Evolutionary conservation across 1,140 invertebrate genomes (phyloP).

Genomic region (Drosophila simulans): DNA sequence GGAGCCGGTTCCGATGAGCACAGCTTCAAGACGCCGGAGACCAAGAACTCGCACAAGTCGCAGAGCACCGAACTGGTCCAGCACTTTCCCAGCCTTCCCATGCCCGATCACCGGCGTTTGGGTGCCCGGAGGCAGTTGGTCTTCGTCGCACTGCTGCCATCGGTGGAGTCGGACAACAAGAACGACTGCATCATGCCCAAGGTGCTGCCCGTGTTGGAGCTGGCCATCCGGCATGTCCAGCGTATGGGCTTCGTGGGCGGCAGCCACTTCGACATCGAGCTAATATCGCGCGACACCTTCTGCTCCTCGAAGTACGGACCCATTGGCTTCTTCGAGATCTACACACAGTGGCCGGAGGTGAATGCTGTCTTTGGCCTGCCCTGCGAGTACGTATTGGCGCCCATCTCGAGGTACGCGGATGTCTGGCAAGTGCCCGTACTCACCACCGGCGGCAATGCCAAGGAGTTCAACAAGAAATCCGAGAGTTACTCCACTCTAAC

Average conservation of each 20-base stretch:
- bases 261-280: slow-evolving; percentile 88
- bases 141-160: slow-evolving; percentile 69
- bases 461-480: slow-evolving; percentile 86
- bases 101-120: slow-evolving; percentile 14
- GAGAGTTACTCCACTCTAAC: slow-evolving; percentile 90
- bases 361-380: slow-evolving; percentile 96
- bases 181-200: slow-evolving; percentile 86
- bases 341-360: slow-evolving; percentile 85
- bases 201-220: slow-evolving; percentile 90
- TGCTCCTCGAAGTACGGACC: slow-evolving; percentile 92
- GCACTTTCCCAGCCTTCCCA: slow-evolving; percentile 46
- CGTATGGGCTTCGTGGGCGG: slow-evolving; percentile 86
- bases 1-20: slow-evolving; percentile 57
- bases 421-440: slow-evolving; percentile 95
- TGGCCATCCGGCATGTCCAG: slow-evolving; percentile 89
- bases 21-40: slow-evolving; percentile 70
- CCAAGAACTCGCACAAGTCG: slow-evolving; percentile 66
- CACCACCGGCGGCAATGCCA: slow-evolving; percentile 93
- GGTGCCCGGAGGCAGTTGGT: slow-evolving; percentile 57
- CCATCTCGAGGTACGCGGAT: slow-evolving; percentile 93
- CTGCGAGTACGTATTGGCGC: slow-evolving; percentile 96
- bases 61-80: slow-evolving; percentile 66
- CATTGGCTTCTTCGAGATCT: slow-evolving; percentile 92
- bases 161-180: slow-evolving; percentile 72
- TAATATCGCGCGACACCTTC: slow-evolving; percentile 90